phyloP scores from a whole-genome alignment of 2,888 invertebrate genomes.

The Dyspetes luteomarginatus region DNA sequence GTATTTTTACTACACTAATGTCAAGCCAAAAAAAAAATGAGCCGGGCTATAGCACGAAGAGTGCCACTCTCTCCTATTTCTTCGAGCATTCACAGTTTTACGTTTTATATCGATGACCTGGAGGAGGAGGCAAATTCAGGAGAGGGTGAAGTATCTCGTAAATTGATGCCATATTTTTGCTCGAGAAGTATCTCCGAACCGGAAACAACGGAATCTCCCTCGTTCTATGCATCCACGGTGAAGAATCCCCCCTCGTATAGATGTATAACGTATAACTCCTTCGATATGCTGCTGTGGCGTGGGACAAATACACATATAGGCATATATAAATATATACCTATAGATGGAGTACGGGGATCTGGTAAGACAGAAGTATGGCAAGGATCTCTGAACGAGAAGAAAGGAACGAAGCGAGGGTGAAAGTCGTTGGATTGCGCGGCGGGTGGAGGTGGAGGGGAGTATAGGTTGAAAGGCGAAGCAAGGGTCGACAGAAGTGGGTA shows the following conservation, averaged over 20 bases:
- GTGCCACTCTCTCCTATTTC: constrained; percentile 2
- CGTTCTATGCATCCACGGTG: constrained; percentile 29
- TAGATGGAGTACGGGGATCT: not conserved
- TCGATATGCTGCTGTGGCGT: not conserved
- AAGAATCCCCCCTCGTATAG: constrained; percentile 25
- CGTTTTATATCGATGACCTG: constrained; percentile 51
- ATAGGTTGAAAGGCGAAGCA: constrained; percentile 19
- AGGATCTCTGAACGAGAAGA: constrained; percentile 7
- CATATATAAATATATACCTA: not conserved
- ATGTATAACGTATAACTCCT: constrained; percentile 5
- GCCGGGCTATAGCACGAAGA: not conserved
- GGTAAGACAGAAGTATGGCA: constrained; percentile 15
- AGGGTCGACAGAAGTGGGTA: constrained; percentile 16
- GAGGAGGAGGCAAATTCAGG: not conserved
- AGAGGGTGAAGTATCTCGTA: constrained; percentile 36
- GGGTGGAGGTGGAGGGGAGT: not conserved
- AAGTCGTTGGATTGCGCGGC: constrained; percentile 7
- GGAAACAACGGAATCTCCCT: constrained; percentile 36
- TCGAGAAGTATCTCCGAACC: constrained; percentile 54
- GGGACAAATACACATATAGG: too few species aligned
- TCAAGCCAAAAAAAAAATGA: too few species aligned
- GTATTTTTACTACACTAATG: too few species aligned
- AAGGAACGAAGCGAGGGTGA: not conserved
- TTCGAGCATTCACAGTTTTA: not conserved
- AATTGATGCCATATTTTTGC: constrained; percentile 54